Base-by-base conservation (phyloP, 1,140 invertebrate species). In the Drosophila baimaii region DNA sequence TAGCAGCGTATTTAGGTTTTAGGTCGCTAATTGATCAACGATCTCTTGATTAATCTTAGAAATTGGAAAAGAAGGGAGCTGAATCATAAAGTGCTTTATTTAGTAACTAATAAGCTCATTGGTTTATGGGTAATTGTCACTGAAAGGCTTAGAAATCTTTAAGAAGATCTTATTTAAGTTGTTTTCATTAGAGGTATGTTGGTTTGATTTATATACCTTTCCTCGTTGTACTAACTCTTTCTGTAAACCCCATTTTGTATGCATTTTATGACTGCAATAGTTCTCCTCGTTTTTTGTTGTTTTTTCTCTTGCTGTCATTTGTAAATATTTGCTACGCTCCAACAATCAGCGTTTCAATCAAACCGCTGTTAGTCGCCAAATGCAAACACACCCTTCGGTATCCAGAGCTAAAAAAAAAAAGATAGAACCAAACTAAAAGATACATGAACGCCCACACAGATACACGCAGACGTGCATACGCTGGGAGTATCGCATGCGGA, bases 331-430 rank as follows among this genome's bases (percentile, higher is more conserved):
- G 69, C 65, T 25, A 71, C 41, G 72, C 54, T 58, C 39, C 46
- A 59, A 59, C 58, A 78, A 79, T 82, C 79, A 63, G 44, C 46
- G 65, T 77, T 66, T 81, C 79, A 66, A 81, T 77, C 66, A 71
- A 75, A 81, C 52, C 61, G 46, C 52, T 51, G 61, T 68, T 68
- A 71, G 62, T 41, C 57, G 56, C 31, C 39, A 73, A 70, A 51
- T 52, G 58, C 65, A 74, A 80, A 80, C 78, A 81, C 63, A 63
- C 51, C 71, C 31, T 31, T 13, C 44, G 23, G 15, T 25, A 31
- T 21, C 31, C 52, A 37, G 25, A 15, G 2, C 21, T 31, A 29
- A 21, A 51, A 9, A 21, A 31, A 47, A 47, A 13, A 23, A 47
- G n/a, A 46, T 25, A 9, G 15, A 21, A 29, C 25, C 56, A 31